Conservation (phyloP, 2,113 vertebrate species). For the Poeciliopsis retropinna region DNA sequence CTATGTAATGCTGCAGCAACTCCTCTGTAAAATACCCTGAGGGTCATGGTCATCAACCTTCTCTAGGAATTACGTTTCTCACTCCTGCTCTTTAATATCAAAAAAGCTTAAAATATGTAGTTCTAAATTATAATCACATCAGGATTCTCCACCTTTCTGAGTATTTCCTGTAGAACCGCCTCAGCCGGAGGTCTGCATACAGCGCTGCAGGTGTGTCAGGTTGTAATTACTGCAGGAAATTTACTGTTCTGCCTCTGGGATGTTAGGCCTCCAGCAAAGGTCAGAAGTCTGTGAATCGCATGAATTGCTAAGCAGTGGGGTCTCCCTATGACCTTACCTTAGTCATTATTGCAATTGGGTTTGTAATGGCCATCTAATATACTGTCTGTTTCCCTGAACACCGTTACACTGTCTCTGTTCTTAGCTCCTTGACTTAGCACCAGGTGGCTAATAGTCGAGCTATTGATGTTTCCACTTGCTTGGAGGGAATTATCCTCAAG, state of each 20-base stretch:
- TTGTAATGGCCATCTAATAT: constrained; percentile 44
- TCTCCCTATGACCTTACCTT: constrained; percentile 41
- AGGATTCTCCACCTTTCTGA: constrained; percentile 14
- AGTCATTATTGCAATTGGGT: constrained; percentile 46
- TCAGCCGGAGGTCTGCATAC: constrained; percentile 16
- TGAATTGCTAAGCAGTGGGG: constrained; percentile 30
- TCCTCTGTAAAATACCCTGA: too few species aligned
- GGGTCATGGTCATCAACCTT: too few species aligned
- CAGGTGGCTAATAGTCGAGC: constrained; percentile 68
- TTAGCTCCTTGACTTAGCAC: constrained; percentile 48
- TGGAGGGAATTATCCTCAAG: constrained; percentile 58
- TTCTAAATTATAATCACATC: constrained; percentile 25
- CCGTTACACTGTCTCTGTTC: constrained; percentile 43
- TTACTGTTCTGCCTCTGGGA: constrained; percentile 70
- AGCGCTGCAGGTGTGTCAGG: constrained; percentile 50
- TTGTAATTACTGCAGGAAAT: constrained; percentile 78
- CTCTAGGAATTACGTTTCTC: too few species aligned
- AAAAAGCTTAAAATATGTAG: constrained; percentile 26
- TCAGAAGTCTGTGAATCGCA: constrained; percentile 58
- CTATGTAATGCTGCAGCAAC: not conserved
- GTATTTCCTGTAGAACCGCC: constrained; percentile 8
- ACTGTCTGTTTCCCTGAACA: constrained; percentile 40
- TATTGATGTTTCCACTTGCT: constrained; percentile 62
- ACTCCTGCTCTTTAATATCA: constrained; percentile 38
- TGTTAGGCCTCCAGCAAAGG: constrained; percentile 76